Percentiles rank a stretch among this genome's conserved stretches.
Evolutionary conservation across 2,888 invertebrate genomes (phyloP).

Genomic region (Drosophila merina): DNA sequence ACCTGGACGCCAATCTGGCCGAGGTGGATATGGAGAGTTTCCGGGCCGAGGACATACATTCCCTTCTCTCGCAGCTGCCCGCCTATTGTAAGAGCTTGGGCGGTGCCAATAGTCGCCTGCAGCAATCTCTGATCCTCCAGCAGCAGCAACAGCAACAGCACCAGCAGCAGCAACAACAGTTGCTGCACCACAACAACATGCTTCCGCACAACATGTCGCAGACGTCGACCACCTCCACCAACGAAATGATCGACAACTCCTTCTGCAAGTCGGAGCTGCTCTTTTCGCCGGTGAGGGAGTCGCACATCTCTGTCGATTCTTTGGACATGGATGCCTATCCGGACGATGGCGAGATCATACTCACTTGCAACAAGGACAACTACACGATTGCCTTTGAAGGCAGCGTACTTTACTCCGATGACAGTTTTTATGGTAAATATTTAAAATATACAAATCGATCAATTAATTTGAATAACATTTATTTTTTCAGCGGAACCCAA

Average conservation of each 20-base stretch:
- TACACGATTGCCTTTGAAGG: conserved; percentile 98
- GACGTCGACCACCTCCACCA: conserved; percentile 83
- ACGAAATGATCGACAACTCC: conserved; percentile 91
- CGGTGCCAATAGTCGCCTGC: conserved; percentile 80
- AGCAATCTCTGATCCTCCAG: conserved; percentile 74
- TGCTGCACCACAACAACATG: conserved; percentile 45
- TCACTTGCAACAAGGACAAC: conserved; percentile 97
- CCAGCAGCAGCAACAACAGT: conserved; percentile 54
- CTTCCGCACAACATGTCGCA: conserved; percentile 74
- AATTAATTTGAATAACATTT: not conserved
- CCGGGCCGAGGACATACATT: conserved; percentile 95
- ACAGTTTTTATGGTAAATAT: conserved; percentile 88
- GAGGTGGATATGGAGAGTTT: conserved; percentile 98
- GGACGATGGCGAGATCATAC: conserved; percentile 92
- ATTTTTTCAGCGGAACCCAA: conserved; percentile 77
- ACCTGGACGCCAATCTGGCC: conserved; percentile 96
- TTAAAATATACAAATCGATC: not conserved
- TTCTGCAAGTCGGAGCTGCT: conserved; percentile 96
- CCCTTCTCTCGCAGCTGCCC: conserved; percentile 91
- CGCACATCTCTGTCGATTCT: conserved; percentile 93
- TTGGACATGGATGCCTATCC: conserved; percentile 92
- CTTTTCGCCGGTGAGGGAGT: conserved; percentile 95
- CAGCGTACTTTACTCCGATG: conserved; percentile 93
- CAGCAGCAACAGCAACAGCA: conserved; percentile 67
- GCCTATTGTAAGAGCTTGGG: conserved; percentile 88